Conservation (phyloP, 37 sponge, comb jelly and placozoan genomes). For the Spongia lamella region DNA sequence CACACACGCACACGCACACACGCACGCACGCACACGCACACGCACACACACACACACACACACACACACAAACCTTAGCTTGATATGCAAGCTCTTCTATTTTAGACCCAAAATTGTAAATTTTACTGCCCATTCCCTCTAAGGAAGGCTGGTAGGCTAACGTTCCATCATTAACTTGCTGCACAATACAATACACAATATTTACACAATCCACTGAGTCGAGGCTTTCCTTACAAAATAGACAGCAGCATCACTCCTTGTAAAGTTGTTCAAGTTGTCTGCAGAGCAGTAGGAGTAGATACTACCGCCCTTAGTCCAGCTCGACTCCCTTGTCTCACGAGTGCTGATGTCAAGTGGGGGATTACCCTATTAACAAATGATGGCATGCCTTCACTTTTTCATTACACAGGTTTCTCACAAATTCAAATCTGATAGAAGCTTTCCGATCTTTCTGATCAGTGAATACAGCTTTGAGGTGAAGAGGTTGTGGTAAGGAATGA, state of each 20-base stretch:
- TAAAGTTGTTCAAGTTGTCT: constrained; percentile 13
- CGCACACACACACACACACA: constrained; percentile 28
- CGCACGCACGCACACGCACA: not conserved
- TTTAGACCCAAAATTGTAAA: constrained; percentile 13
- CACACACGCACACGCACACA: constrained; percentile 22
- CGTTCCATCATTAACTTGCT: constrained; percentile 35
- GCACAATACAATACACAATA: no score
- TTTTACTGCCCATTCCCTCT: constrained; percentile 5
- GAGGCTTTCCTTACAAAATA: constrained; percentile 11
- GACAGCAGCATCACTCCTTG: constrained; percentile 44
- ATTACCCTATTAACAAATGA: constrained; percentile 7
- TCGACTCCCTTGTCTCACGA: constrained; percentile 15
- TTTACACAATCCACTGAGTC: no score
- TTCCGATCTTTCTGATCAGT: constrained; percentile 41
- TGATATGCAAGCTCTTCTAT: not conserved
- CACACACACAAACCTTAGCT: constrained; percentile 17
- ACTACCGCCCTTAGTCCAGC: constrained; percentile 1
- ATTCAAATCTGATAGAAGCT: constrained; percentile 55
- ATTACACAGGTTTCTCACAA: constrained; percentile 23
- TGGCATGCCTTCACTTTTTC: not conserved
- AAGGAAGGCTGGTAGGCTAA: constrained; percentile 40
- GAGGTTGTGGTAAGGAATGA: constrained; percentile 61
- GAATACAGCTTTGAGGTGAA: constrained; percentile 54
- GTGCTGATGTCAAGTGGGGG: constrained; percentile 15
- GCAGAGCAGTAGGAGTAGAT: constrained; percentile 35